Base-by-base conservation (phyloP, 1,140 invertebrate genomes). In the Homalodisca vitripennis region DNA sequence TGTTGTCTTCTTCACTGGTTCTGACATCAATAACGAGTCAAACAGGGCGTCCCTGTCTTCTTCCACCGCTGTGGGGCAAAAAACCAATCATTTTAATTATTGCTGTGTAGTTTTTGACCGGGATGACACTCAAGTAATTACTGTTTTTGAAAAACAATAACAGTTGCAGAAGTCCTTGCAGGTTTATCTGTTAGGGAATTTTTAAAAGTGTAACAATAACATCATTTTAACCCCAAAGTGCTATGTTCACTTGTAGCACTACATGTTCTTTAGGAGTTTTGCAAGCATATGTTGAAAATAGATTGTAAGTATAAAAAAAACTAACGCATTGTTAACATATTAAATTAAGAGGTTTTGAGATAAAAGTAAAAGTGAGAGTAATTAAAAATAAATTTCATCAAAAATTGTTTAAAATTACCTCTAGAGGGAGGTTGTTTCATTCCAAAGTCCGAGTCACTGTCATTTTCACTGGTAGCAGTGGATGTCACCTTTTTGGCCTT, bases 371-470 rank as follows among this genome's bases (percentile, higher is more conserved):
- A 41, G 34, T 41, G 6, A 10, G 6, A 6, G 6, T 10, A 6
- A 41, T 41, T 41, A 10, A 10, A 10, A 41, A 10, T 53, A n/a
- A 13, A 6, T 53, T 13, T 13, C 6, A 53, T 6, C 22, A 12
- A 53, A 13, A n/a, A n/a, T 20, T n/a, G 13, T 10, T n/a, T 12
- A 14, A 20, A 60, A 22, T 60, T n/a, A 60, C 55, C 27, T 24
- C 24, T 60, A 6, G 10, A 10, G 29, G 14, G 3, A 30, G 55
- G 29, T 29, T 60, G 26, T n/a, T 60, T 60, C 14, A 30, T 27
- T 2, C 55, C 55, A 60, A 60, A 60, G 29, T 60, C 55, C 3
- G 55, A 60, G 29, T 60, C 55, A 24, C 55, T 60, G 26, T 60
- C 55, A 27, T 30, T 30, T 13, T 60, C 55, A 17, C 34, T 41